Conservation (phyloP, 2,888 invertebrate genomes). For the Leucophenga maculata region DNA sequence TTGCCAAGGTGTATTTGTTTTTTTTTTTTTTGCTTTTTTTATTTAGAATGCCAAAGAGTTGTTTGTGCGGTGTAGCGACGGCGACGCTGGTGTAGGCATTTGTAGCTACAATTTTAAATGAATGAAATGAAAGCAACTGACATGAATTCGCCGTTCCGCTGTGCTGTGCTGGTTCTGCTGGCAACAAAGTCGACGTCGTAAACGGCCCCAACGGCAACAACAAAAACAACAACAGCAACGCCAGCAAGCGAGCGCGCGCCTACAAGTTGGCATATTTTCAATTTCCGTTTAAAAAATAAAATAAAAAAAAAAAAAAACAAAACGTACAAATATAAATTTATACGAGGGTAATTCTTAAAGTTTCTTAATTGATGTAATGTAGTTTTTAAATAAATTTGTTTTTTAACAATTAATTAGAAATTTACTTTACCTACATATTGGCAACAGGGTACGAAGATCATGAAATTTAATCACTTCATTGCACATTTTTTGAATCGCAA, state of each 20-base stretch:
- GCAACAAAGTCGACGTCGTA: conserved; percentile 22
- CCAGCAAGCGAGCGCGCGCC: conserved; percentile 59
- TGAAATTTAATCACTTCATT: too few relatives aligned
- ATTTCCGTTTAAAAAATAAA: conserved; percentile 64
- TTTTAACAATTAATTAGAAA: too few relatives aligned
- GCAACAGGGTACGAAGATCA: too few relatives aligned
- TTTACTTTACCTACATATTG: too few relatives aligned
- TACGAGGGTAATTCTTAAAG: too few relatives aligned
- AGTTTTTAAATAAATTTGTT: too few relatives aligned
- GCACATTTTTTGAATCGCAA: too few relatives aligned
- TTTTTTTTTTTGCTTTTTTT: too few relatives aligned
- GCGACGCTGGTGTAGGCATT: conserved; percentile 53
- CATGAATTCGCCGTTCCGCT: conserved; percentile 56
- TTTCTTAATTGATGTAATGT: too few relatives aligned
- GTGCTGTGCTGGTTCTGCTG: conserved; percentile 20
- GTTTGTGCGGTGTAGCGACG: conserved; percentile 27
- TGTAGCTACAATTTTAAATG: conserved; percentile 67
- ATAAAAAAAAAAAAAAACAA: too few relatives aligned
- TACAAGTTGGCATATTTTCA: conserved; percentile 71
- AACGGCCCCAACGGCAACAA: conserved; percentile 18
- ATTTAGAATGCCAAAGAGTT: too few relatives aligned
- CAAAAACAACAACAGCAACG: conserved; percentile 38
- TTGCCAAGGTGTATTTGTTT: not conserved
- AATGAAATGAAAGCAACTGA: conserved; percentile 58
- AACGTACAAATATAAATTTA: too few relatives aligned